These are phyloP conservation scores for Phrynosoma platyrhinos DNA, from an alignment of 2,113 vertebrate species.

Conservation along the genomic window DNA sequence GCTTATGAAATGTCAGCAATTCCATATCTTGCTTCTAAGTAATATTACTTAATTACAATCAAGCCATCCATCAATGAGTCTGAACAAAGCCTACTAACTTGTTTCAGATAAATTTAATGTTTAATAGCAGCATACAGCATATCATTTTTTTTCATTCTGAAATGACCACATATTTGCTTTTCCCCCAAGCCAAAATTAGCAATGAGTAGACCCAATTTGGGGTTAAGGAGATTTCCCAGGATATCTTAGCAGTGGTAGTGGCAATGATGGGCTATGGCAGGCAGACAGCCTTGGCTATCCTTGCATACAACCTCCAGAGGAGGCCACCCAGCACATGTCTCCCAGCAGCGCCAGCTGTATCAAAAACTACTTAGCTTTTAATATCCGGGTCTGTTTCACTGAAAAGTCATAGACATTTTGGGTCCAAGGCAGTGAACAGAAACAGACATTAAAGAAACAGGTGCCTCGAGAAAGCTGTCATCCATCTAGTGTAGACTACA, in stretches of 20 bases:
- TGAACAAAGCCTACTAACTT: not conserved
- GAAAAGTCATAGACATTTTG: no score
- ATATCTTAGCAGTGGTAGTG: no score
- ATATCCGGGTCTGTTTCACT: no score
- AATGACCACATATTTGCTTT: no score
- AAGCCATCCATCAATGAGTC: not conserved
- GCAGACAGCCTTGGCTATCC: no score
- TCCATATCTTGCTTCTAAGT: not conserved
- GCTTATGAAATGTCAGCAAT: not conserved
- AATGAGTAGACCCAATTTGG: not conserved
- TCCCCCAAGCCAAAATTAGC: no score
- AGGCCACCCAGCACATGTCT: no score
- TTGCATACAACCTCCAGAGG: no score
- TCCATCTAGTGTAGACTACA: not conserved
- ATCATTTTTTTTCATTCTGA: not conserved
- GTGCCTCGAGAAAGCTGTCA: not conserved
- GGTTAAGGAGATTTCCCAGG: not conserved
- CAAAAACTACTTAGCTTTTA: no score
- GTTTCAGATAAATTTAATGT: conserved; percentile 5
- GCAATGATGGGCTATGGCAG: no score
- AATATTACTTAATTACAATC: not conserved
- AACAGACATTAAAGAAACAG: not conserved
- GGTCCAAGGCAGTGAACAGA: no score
- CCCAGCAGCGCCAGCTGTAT: no score
- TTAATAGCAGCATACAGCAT: conserved; percentile 19